Base-by-base conservation (phyloP, 92 coral and sea anemone genomes). In the Epizoanthus fatuus region DNA sequence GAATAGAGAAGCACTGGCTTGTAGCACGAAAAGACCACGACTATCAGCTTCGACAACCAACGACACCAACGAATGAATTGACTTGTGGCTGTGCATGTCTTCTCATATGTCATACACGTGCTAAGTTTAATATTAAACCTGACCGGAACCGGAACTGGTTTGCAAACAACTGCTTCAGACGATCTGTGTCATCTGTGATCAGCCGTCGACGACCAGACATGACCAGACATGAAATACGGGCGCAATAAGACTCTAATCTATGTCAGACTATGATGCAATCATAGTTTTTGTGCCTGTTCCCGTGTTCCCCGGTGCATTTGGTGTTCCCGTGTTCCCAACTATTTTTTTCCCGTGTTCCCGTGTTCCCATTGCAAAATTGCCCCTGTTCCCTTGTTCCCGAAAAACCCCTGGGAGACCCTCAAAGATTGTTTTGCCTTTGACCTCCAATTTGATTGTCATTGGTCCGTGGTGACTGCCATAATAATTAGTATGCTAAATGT, bases 281-380 rank as follows among this genome's bases (percentile, higher is more conserved):
- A 6, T 47, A 59, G 10, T 22, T 63, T 63, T 63, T 63, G 69
- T 42, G 74, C 19, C 45, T 69, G 55, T 69, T 69, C 56, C 74
- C 74, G 25, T 69, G 74, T 69, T 69, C 53, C 74, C 74, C 44
- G 45, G 56, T 69, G 17, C 45, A 69, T 69, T 69, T 69, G 53
- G 19, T 39, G 74, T 69, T 69, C 74, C 74, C 74, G 44, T 69
- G 74, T 69, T 69, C 54, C 74, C 25, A 49, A 37, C n/a, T 10
- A 44, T 39, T 69, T 69, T 13, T 39, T 44, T 67, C 7, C 73
- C 10, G 39, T 67, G 73, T 67, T 67, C 71, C 68, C 83, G 40
- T 78, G 83, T 65, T 80, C 85, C 55, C 85, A 63, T 63, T 63
- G 69, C 69, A 16, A 63, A 63, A 63, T 63, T 63, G 25, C 3